Evolutionary conservation across 2,113 vertebrate genomes (phyloP), one percentile per base, ranked within the genome.

Genomic region (Tachysurus fulvidraco): DNA sequence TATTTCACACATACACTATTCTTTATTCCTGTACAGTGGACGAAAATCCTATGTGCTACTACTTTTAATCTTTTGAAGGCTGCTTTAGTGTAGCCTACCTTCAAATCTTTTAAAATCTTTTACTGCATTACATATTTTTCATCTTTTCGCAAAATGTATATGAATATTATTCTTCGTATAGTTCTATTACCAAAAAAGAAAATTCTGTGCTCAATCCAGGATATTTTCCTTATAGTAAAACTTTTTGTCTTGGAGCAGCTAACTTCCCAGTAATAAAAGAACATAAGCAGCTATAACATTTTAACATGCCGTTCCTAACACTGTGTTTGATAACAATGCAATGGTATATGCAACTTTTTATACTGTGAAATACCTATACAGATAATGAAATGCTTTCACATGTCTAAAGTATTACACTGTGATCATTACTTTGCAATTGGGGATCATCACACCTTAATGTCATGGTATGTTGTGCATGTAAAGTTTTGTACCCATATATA

Each of bases 381-480:
- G 12, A 50, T 76, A 25, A 76, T 1, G 23, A 50, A 52, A 76
- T 76, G 73, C 73, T 76, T 73, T 46, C 17, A 73, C 69, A 73
- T 87, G 89, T 73, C 62, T 92, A 91, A 93, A 89, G 84, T 90
- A 83, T 90, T 90, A 91, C 90, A 85, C 67, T 60, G 30, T 87
- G 89, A 88, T 83, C 52, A 86, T 87, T 85, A 78, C 78, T 84
- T 67, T 67, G 67, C 83, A 84, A 88, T 55, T 73, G 89, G 46
- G 52, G 30, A 83, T 67, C 76, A 86, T 88, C 78, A 73, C 19
- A 54, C 11, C n/a, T 74, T 74, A 23, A 23, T 23, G 7, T 19
- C 16, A 71, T 71, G 30, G 28, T 14, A 19, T 69, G 67, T 41
- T 30, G 16, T 71, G 30, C n/a, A 36, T 71, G 59, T 23, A 0